These are phyloP conservation scores for Theonella swinhoei DNA, from an alignment of 37 sponge, comb jelly and placozoan species.

Conservation along the genomic window DNA sequence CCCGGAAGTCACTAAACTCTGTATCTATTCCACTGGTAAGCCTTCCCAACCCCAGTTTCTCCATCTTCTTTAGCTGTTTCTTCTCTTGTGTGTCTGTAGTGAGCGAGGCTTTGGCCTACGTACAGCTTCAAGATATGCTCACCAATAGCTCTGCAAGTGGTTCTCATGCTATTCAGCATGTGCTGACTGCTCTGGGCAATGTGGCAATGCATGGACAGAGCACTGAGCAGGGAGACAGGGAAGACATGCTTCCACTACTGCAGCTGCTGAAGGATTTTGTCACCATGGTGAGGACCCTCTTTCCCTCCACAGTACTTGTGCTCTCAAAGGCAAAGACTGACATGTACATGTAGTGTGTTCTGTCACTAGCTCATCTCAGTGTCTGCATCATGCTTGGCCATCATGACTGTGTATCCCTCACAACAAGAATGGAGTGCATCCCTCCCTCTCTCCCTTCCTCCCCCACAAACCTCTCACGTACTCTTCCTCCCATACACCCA, in stretches of 20 bases:
- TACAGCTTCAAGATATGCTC: conserved; percentile 40
- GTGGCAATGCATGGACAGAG: conserved; percentile 36
- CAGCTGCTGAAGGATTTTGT: conserved; percentile 73
- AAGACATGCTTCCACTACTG: conserved; percentile 72
- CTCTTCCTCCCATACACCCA: too few species aligned
- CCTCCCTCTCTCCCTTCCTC: too few species aligned
- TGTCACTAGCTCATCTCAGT: neutral
- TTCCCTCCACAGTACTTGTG: too few species aligned
- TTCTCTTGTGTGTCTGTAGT: neutral
- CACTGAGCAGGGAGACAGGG: conserved; percentile 65
- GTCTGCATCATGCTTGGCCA: too few species aligned
- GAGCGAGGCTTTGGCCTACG: conserved; percentile 41
- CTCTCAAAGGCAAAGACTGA: neutral
- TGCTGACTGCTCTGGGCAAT: conserved; percentile 28
- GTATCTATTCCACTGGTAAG: conserved; percentile 61
- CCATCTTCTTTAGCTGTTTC: neutral
- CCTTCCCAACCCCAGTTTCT: neutral
- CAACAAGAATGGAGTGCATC: too few species aligned
- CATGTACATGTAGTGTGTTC: conserved; percentile 12
- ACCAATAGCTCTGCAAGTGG: conserved; percentile 27
- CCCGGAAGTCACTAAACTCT: conserved; percentile 36
- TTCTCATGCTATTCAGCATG: conserved; percentile 19
- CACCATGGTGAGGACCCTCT: conserved; percentile 66
- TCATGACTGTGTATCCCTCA: too few species aligned
- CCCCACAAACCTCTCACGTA: too few species aligned